A percentile compares a stretch with the other conserved stretches of the same genome.
Evolutionary conservation across 2,797 vertebrate species (phyloP).

Genomic region (Scolopax rusticola): DNA sequence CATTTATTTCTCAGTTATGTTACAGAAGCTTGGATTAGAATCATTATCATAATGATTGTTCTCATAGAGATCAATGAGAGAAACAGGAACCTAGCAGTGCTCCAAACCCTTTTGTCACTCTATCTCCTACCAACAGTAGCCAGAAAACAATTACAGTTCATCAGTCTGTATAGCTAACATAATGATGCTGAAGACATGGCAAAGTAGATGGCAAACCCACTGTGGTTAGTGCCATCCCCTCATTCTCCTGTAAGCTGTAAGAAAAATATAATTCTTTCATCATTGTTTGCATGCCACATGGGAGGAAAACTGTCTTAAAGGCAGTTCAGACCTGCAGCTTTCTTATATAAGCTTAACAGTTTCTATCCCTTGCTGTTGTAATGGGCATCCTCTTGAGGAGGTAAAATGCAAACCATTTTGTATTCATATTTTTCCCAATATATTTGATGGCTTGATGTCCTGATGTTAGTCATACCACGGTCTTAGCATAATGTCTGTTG

Average conservation of each 20-base stretch:
- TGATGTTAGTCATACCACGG: background rate
- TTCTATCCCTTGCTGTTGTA: background rate
- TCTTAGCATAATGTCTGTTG: background rate
- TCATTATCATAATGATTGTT: constrained; percentile 70
- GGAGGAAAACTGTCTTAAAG: background rate
- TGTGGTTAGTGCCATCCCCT: background rate
- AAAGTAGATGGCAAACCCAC: background rate
- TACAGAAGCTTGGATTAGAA: constrained; percentile 49
- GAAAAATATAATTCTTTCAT: background rate
- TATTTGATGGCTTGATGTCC: background rate
- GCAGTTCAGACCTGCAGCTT: background rate
- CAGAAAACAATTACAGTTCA: constrained; percentile 59
- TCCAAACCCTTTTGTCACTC: constrained; percentile 47
- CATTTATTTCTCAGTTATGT: constrained; percentile 62
- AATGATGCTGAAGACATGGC: background rate
- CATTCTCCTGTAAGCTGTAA: background rate
- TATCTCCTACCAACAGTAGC: background rate
- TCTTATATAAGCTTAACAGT: background rate
- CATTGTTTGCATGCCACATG: background rate
- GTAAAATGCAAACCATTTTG: background rate
- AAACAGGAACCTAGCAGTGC: constrained; percentile 60
- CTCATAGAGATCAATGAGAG: constrained; percentile 60
- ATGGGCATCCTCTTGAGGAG: background rate
- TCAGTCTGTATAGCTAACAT: background rate
- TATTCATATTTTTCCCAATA: background rate